Percentiles rank a stretch among this genome's conserved stretches.
phyloP scores from a whole-genome alignment of 2,113 vertebrate species.

The Spea bombifrons region DNA sequence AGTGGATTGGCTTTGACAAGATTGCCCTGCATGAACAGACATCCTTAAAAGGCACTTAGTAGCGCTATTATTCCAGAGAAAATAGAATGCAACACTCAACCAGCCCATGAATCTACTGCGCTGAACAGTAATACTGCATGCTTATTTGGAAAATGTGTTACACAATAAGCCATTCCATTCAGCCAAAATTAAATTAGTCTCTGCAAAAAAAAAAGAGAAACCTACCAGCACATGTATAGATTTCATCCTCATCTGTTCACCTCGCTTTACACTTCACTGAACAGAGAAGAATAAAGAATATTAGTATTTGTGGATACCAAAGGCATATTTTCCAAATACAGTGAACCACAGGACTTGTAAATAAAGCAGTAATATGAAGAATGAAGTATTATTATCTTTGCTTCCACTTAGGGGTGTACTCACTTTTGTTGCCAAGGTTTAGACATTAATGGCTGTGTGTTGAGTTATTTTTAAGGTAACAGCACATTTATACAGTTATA shows the following conservation, averaged over 20 bases:
- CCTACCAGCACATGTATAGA: conserved; percentile 25
- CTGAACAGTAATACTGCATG: background rate
- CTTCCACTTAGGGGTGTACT: too few species aligned
- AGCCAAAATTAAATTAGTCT: conserved; percentile 28
- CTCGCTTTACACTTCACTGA: conserved; percentile 34
- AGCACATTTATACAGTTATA: too few species aligned
- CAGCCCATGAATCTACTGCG: conserved; percentile 36
- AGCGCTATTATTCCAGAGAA: conserved; percentile 44
- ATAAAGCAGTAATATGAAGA: background rate
- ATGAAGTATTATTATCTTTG: background rate
- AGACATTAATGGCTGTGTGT: too few species aligned
- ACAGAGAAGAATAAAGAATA: conserved; percentile 31
- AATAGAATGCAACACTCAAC: conserved; percentile 37
- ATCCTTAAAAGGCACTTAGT: conserved; percentile 30
- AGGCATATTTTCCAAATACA: conserved; percentile 35
- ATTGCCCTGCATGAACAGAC: conserved; percentile 32
- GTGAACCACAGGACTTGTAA: conserved; percentile 12
- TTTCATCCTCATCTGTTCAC: conserved; percentile 41
- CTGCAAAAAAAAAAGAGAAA: conserved; percentile 48
- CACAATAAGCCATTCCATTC: conserved; percentile 43
- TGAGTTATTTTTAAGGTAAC: too few species aligned
- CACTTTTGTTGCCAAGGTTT: too few species aligned
- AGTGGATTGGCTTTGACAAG: conserved; percentile 39
- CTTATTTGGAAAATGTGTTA: conserved; percentile 42
- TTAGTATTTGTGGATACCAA: conserved; percentile 36